Evolutionary conservation across 2,797 vertebrate species (phyloP), one percentile per base, ranked within the genome.

Genomic region (Selene dorsalis): DNA sequence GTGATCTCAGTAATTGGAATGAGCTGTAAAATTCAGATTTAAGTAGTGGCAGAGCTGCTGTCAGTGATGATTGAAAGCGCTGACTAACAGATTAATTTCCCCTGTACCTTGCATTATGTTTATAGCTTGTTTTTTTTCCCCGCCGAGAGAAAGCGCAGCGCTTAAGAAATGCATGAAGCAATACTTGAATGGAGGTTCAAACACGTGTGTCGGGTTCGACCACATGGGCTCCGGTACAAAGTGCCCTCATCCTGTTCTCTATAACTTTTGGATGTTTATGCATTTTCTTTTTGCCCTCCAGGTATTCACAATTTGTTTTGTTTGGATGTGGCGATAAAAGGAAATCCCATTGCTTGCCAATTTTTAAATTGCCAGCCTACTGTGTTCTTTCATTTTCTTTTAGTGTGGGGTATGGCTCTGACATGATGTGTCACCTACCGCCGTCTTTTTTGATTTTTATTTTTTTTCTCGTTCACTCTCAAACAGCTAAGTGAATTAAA

Each of bases 401-500:
- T 69, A 73, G 75, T 70, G 78, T 74, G 63, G 43, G 32, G 50
- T 83, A 84, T 80, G 82, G 78, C 84, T 83, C 64, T 64, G 77
- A 71, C 79, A 50, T 84, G 79, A 78, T 5, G 73, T 43, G 77
- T 89, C 82, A 85, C 83, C 79, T 83, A 85, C 76, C 52, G 62
- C 59, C 50, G 77, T 66, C 73, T 75, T 80, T 63, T 82, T 83
- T 60, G 4, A 61, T 71, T 58, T 80, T 67, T 73, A 63, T 63
- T n/a, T 32, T 60, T 60, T 60, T 72, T 35, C 30, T 77, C 66
- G n/a, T 70, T 61, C 53, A 68, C 86, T 85, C 84, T 86, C 75
- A 86, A 91, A 92, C 83, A 62, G 82, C 86, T 90, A 90, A 93
- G 87, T 93, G 87, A 93, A 92, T 92, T 91, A 90, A 91, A 91